Percentiles rank a stretch among this genome's conserved stretches.
Evolutionary conservation across 2,797 vertebrate genomes (phyloP).

Genomic region (Menidia menidia): DNA sequence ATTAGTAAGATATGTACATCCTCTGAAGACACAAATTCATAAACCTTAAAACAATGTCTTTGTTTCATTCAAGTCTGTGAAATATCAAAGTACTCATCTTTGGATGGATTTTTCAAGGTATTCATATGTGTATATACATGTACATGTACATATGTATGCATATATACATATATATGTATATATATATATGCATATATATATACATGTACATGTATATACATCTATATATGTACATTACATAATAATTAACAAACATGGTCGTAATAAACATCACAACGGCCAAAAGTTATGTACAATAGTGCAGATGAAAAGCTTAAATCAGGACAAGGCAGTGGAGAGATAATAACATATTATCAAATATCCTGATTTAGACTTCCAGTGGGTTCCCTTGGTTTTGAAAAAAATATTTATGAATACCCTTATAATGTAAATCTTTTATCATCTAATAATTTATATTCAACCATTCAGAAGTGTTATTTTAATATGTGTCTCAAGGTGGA

Average conservation of each 20-base stretch:
- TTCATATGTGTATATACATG: conserved; percentile 43
- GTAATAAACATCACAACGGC: conserved; percentile 74
- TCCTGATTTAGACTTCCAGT: conserved; percentile 57
- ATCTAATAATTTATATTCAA: conserved; percentile 27
- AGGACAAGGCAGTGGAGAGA: conserved; percentile 73
- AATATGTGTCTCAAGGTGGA: background rate
- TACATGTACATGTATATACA: conserved; percentile 37
- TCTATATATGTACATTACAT: conserved; percentile 8
- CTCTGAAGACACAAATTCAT: conserved; percentile 69
- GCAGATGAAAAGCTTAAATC: conserved; percentile 75
- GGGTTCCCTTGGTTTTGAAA: conserved; percentile 37
- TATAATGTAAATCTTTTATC: conserved; percentile 13
- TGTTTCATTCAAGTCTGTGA: conserved; percentile 81
- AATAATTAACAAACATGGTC: conserved; percentile 66
- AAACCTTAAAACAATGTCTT: conserved; percentile 73
- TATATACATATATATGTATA: background rate
- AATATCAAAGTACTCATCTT: conserved; percentile 83
- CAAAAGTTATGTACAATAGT: conserved; percentile 83
- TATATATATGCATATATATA: conserved; percentile 6
- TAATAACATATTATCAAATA: conserved; percentile 47
- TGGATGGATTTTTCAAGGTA: conserved; percentile 79
- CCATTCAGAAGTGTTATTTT: background rate
- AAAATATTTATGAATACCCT: conserved; percentile 35
- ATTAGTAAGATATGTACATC: conserved; percentile 73
- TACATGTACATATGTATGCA: background rate